Conservation (phyloP, 2,797 vertebrate genomes). For the Morelia viridis region DNA sequence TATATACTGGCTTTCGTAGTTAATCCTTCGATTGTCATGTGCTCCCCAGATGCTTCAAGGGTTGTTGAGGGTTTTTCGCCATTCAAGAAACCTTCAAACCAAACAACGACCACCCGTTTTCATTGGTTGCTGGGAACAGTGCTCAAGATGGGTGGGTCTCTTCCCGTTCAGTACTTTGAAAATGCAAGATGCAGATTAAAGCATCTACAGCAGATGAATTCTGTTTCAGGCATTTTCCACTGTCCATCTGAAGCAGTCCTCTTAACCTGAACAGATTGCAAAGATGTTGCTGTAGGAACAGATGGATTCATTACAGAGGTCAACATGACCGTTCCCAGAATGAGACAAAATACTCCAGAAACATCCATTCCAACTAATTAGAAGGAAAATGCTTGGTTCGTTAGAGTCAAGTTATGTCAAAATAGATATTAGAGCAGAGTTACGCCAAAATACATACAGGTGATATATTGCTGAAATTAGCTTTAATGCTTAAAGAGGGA, state of each 20-base stretch:
- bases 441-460: background rate
- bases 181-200: constrained; percentile 54
- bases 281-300: constrained; percentile 44
- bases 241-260: constrained; percentile 24
- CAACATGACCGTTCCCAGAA: background rate
- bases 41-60: background rate
- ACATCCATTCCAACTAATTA: constrained; percentile 17
- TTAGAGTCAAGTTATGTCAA: constrained; percentile 18
- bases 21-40: background rate
- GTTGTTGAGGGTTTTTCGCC: background rate
- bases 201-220: constrained; percentile 35
- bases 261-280: constrained; percentile 52
- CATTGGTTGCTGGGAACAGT: constrained; percentile 34
- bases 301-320: constrained; percentile 5
- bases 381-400: background rate
- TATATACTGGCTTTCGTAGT: background rate
- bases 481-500: background rate
- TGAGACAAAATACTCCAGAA: constrained; percentile 7
- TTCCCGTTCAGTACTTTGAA: constrained; percentile 57
- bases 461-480: constrained; percentile 1
- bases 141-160: constrained; percentile 39
- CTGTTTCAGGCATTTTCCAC: constrained; percentile 54
- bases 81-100: constrained; percentile 34
- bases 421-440: constrained; percentile 1
- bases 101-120: constrained; percentile 16